Conservation (phyloP, 1,140 invertebrate species). For the Aphelinus atriplicis region DNA sequence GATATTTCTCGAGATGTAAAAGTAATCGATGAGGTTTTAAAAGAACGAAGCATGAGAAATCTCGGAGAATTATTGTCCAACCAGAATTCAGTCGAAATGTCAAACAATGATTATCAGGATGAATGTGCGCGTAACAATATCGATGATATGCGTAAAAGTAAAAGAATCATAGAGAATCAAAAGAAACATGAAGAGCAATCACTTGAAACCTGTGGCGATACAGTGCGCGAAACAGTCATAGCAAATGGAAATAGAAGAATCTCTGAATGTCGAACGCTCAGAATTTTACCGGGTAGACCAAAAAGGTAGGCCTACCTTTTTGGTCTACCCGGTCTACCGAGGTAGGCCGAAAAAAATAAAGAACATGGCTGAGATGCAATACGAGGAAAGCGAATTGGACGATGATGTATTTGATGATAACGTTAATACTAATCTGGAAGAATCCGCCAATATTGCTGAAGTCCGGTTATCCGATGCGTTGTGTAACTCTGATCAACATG, state of each 20-base stretch:
- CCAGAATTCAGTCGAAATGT: too few relatives aligned
- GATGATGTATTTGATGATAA: slow-evolving; percentile 12
- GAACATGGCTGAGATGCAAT: background rate
- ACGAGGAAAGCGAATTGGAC: background rate
- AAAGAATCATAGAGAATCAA: too few relatives aligned
- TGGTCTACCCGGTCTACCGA: too few relatives aligned
- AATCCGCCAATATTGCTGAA: background rate
- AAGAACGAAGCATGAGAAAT: too few relatives aligned
- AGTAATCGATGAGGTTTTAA: slow-evolving; percentile 48
- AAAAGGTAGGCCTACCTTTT: too few relatives aligned
- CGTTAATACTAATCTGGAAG: slow-evolving; percentile 13
- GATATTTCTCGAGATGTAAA: slow-evolving; percentile 47
- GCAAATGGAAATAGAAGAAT: background rate
- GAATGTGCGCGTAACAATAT: too few relatives aligned
- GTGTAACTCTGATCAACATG: slow-evolving; percentile 1
- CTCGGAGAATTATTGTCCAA: too few relatives aligned
- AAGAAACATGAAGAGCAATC: background rate
- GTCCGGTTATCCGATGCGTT: too few relatives aligned
- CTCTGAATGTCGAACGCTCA: background rate
- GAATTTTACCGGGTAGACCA: slow-evolving; percentile 27
- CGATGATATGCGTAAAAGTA: too few relatives aligned
- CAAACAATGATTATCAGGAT: too few relatives aligned
- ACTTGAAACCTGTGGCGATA: background rate
- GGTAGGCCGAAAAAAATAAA: slow-evolving; percentile 37
- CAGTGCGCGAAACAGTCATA: background rate